Conservation (phyloP, 2,888 invertebrate species). For the Cephus sareptanus region DNA sequence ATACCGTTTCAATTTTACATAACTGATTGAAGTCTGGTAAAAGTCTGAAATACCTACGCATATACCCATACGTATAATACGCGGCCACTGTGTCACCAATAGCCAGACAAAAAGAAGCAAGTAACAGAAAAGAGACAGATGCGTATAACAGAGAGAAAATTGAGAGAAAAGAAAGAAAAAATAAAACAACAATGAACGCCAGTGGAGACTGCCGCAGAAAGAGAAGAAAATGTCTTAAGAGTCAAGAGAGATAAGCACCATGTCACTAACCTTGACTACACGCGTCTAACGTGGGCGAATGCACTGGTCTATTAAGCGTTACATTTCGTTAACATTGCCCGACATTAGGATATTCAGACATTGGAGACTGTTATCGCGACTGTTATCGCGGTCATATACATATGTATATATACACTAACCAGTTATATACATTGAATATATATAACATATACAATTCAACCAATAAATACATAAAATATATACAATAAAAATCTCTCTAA, state of each 20-base stretch:
- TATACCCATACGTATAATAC: too few relatives aligned
- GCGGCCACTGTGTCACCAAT: not conserved
- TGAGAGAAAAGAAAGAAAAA: not conserved
- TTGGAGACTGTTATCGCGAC: slow-evolving; percentile 46
- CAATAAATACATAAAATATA: too few relatives aligned
- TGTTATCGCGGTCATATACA: too few relatives aligned
- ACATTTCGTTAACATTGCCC: slow-evolving; percentile 48
- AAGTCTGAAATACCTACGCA: not conserved
- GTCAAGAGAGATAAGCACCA: slow-evolving; percentile 33
- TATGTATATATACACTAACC: too few relatives aligned
- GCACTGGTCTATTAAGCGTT: slow-evolving; percentile 47
- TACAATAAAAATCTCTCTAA: too few relatives aligned
- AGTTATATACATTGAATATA: too few relatives aligned
- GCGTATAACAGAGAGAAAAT: not conserved
- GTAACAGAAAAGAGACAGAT: not conserved
- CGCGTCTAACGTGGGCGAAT: slow-evolving; percentile 39
- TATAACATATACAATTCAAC: too few relatives aligned
- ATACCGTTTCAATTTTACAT: not conserved
- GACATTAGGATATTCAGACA: slow-evolving; percentile 29
- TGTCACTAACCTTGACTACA: slow-evolving; percentile 44
- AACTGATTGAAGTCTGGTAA: not conserved
- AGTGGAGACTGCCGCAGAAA: too few relatives aligned
- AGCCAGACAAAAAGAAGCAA: not conserved
- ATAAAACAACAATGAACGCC: too few relatives aligned
- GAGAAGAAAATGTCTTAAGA: too few relatives aligned